phyloP scores from a whole-genome alignment of 30 jellyfish, hydroid and myxozoan species.

The Aurelia aurita complex sp. Pacific region DNA sequence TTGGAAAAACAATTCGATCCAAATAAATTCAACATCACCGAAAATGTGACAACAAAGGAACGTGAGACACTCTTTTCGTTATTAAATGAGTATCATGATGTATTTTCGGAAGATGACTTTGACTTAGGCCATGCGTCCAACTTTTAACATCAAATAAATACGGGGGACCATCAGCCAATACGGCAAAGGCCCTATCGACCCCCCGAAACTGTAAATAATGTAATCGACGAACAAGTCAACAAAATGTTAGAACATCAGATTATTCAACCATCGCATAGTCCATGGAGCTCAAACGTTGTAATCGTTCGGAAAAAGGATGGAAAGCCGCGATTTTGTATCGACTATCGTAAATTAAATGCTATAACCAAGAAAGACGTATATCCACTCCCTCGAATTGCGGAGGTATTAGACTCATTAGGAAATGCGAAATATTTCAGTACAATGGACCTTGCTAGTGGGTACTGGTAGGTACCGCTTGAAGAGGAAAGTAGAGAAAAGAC shows the following conservation, averaged over 20 bases:
- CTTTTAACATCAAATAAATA: constrained; percentile 1
- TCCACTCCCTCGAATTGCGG: constrained; percentile 26
- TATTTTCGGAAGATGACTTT: no score
- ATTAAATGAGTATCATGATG: no score
- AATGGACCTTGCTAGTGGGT: constrained; percentile 11
- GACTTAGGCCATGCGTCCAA: background rate
- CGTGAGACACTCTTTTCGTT: no score
- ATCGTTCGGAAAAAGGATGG: constrained; percentile 22
- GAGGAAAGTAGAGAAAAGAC: background rate
- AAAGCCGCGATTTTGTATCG: constrained; percentile 21
- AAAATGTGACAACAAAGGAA: no score
- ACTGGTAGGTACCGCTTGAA: background rate
- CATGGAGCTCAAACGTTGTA: constrained; percentile 56
- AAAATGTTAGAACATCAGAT: constrained; percentile 17
- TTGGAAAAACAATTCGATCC: no score
- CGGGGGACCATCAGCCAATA: constrained; percentile 46
- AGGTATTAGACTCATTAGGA: constrained; percentile 1
- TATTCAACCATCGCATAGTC: constrained; percentile 24
- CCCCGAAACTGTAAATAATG: constrained; percentile 23
- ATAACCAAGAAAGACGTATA: constrained; percentile 17
- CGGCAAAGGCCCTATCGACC: constrained; percentile 43
- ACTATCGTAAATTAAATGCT: constrained; percentile 29
- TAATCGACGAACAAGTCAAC: constrained; percentile 14
- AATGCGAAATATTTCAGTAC: background rate
- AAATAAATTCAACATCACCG: no score